Percentiles rank a stretch among this genome's conserved stretches.
phyloP scores from a whole-genome alignment of 2,113 vertebrate genomes.

The Grallaria varia region DNA sequence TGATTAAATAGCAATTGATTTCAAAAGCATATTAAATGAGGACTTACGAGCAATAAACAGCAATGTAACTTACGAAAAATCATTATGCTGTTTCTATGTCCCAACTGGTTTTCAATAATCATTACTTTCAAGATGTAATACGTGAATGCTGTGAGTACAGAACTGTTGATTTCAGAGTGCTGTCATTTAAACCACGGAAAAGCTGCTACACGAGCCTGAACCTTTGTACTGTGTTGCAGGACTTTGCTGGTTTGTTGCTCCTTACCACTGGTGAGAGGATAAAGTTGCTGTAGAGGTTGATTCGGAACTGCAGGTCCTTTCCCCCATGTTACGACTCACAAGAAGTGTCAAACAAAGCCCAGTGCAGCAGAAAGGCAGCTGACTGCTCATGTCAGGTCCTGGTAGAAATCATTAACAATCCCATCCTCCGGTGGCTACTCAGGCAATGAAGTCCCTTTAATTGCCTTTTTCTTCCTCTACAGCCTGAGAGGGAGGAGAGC shows the following conservation, averaged over 20 bases:
- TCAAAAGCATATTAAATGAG: neutral
- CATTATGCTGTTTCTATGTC: neutral
- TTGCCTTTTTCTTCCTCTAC: neutral
- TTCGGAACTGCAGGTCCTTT: neutral
- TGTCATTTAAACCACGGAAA: neutral
- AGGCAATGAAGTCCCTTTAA: neutral
- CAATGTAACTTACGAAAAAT: neutral
- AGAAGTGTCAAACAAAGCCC: neutral
- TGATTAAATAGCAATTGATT: neutral
- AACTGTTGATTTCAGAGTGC: neutral
- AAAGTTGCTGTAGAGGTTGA: neutral
- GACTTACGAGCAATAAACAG: neutral
- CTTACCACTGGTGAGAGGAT: neutral
- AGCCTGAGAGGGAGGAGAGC: neutral
- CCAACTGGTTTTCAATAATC: neutral
- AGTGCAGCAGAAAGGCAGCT: neutral
- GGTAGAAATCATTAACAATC: neutral
- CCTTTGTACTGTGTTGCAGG: neutral
- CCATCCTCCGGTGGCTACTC: neutral
- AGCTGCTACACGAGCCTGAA: neutral
- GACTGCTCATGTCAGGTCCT: neutral
- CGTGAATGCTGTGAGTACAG: neutral
- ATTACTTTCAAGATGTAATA: neutral
- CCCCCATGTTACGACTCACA: neutral
- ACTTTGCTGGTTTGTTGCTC: neutral